Base-by-base conservation (phyloP, 2,797 vertebrate genomes). In the Scarus forsteni region DNA sequence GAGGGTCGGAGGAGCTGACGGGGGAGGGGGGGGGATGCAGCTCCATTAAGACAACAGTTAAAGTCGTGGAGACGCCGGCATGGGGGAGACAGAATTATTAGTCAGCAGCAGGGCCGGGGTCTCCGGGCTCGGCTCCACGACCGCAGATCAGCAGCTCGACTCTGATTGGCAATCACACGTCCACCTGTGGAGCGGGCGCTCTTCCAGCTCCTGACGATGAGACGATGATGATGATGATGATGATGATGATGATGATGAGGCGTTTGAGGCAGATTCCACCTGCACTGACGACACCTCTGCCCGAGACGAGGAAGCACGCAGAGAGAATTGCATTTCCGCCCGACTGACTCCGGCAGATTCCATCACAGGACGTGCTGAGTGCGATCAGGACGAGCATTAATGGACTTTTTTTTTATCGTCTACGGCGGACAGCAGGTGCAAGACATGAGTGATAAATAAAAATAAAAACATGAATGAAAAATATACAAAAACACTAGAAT, bases 21-120 rank as follows among this genome's bases (percentile, higher is more conserved):
- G 70, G 66, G 63, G 69, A 67, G 70, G 75, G 69, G 79, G 70
- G 66, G 63, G 69, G 67, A 67, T 77, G 69, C 66, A 77, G 70
- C 73, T 85, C 85, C 86, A 89, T 90, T 88, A 89, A 85, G 71
- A 90, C 81, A 84, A 78, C 66, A 81, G 77, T 83, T 79, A 81
- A 89, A 90, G 85, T 76, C 76, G 81, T 73, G 79, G 80, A 85
- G 86, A 88, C 75, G 79, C 75, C 81, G 73, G 81, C 81, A 63
- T 77, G 54, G 60, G 77, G 66, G 81, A 79, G 65, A 85, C 81
- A 81, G 79, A 86, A 64, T 85, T 85, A 88, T 92, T 89, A 81
- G 86, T 89, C 38, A 87, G 90, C 90, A 89, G 69, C 70, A 39
- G 44, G 5, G 45, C 56, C 75, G 58, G 61, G 73, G 75, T 73